These are phyloP conservation scores for Gastrophysa polygoni DNA, from an alignment of 2,888 invertebrate genomes.

Conservation along the genomic window DNA sequence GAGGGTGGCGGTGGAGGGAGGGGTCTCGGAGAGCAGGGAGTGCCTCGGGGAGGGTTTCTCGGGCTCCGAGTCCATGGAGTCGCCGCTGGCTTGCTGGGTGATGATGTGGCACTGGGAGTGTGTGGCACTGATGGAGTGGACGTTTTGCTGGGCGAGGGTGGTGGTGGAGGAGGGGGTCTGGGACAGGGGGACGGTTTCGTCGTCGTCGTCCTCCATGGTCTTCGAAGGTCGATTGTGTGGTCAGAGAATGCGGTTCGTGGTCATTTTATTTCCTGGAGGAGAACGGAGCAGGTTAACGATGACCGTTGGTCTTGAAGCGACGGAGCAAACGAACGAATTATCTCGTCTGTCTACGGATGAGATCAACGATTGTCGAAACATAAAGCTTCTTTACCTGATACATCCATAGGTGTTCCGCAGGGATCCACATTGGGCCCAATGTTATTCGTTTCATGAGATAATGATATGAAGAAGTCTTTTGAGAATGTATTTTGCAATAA, in stretches of 20 bases:
- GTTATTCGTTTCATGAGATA: too few relatives aligned
- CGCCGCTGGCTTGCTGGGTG: conserved; percentile 63
- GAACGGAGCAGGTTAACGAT: background rate
- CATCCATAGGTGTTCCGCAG: too few relatives aligned
- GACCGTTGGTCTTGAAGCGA: background rate
- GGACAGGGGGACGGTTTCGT: conserved; percentile 50
- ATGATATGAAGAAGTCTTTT: too few relatives aligned
- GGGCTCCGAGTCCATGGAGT: conserved; percentile 63
- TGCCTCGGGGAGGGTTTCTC: conserved; percentile 55
- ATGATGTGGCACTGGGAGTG: conserved; percentile 59
- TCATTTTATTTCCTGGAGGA: conserved; percentile 3
- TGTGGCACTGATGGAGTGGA: conserved; percentile 43
- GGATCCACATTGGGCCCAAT: too few relatives aligned
- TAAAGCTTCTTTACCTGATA: too few relatives aligned
- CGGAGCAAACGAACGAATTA: background rate
- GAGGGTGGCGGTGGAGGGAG: conserved; percentile 54
- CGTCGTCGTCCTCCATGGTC: conserved; percentile 58
- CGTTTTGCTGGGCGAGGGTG: conserved; percentile 53
- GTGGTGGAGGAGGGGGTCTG: conserved; percentile 54
- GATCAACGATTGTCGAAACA: too few relatives aligned
- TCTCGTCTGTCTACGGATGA: too few relatives aligned
- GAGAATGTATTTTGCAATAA: too few relatives aligned
- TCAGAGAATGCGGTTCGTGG: conserved; percentile 23
- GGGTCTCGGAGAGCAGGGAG: too few relatives aligned
- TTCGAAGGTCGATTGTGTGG: conserved; percentile 19